Conservation (phyloP, 2,113 vertebrate genomes). For the Tricholaema leucomelas region DNA sequence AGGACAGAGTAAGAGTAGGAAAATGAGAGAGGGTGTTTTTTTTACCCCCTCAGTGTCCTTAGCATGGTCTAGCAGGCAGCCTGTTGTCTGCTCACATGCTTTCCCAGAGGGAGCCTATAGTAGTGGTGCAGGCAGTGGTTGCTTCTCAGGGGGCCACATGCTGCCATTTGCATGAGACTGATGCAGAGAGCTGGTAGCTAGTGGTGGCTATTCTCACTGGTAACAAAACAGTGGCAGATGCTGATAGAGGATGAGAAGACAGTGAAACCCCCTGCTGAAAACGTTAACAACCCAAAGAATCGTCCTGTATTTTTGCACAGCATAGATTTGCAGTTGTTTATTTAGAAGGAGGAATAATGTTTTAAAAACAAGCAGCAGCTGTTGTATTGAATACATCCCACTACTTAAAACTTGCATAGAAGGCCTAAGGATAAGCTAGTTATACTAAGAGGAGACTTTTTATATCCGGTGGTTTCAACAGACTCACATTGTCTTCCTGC, state of each 20-base stretch:
- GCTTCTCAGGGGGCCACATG: not conserved
- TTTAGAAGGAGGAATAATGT: not conserved
- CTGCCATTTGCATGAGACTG: not conserved
- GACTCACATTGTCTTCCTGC: not conserved
- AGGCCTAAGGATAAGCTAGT: not conserved
- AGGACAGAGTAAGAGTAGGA: not conserved
- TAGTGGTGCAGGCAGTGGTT: not conserved
- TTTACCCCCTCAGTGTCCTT: not conserved
- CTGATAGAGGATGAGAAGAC: not conserved
- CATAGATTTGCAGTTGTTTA: not conserved
- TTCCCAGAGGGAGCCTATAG: not conserved
- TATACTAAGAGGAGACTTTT: not conserved
- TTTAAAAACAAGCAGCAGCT: not conserved
- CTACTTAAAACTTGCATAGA: not conserved
- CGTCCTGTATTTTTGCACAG: not conserved
- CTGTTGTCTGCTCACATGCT: not conserved
- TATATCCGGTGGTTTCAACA: not conserved
- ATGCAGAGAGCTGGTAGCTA: not conserved
- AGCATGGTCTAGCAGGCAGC: not conserved
- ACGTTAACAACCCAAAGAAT: not conserved
- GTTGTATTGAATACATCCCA: not conserved
- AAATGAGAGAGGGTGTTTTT: not conserved
- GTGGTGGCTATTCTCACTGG: not conserved
- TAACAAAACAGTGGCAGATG: not conserved
- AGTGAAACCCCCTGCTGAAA: not conserved